A percentile compares a stretch with the other conserved stretches of the same genome.
phyloP scores from a whole-genome alignment of 1,140 invertebrate species.

The Himalopsyche phryganea region DNA sequence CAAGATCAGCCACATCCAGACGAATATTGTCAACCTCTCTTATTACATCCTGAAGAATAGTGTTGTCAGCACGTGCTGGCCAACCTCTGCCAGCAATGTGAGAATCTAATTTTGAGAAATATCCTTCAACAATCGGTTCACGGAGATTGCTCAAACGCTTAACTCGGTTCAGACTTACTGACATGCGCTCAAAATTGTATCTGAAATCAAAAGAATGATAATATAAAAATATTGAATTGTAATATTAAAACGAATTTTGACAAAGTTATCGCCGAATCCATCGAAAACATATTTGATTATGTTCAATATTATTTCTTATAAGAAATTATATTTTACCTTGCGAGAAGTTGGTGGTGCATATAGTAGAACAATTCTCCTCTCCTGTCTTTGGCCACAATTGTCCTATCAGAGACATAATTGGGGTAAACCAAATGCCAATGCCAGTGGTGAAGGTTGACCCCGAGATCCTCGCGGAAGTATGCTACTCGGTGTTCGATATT shows the following conservation, averaged over 20 bases:
- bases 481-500: slow-evolving; percentile 62
- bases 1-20: slow-evolving; percentile 36
- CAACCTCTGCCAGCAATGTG: slow-evolving; percentile 34
- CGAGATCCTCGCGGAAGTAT: slow-evolving; percentile 63
- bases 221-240: not conserved
- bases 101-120: slow-evolving; percentile 38
- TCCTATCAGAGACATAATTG: slow-evolving; percentile 39
- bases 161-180: slow-evolving; percentile 35
- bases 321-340: no score
- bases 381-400: slow-evolving; percentile 59
- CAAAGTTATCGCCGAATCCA: no score
- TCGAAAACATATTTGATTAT: no score
- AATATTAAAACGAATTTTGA: no score
- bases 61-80: slow-evolving; percentile 29
- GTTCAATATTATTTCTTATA: no score
- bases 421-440: slow-evolving; percentile 73
- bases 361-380: slow-evolving; percentile 53
- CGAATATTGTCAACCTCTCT: slow-evolving; percentile 29
- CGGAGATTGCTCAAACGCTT: slow-evolving; percentile 29
- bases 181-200: slow-evolving; percentile 38
- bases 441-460: slow-evolving; percentile 68
- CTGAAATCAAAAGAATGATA: slow-evolving; percentile 11
- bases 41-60: slow-evolving; percentile 28
- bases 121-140: slow-evolving; percentile 36
- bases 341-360: not conserved